Conservation (phyloP, 2,797 vertebrate species). For the Anas bahamensis region DNA sequence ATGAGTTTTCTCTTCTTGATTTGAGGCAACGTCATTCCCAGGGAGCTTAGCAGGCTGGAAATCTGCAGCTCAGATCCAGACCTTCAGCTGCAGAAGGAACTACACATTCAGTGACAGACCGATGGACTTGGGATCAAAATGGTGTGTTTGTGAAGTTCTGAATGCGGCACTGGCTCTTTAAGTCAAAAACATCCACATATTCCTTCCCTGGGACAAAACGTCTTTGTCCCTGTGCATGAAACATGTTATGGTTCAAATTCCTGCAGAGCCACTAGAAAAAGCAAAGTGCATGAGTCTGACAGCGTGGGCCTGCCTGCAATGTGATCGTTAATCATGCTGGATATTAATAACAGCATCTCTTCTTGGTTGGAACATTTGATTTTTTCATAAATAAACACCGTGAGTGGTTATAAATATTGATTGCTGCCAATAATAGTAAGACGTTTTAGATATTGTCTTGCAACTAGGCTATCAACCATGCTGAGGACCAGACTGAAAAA, state of each 20-base stretch:
- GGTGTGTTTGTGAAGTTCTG: background rate
- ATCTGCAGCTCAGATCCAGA: background rate
- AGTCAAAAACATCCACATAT: conserved; percentile 38
- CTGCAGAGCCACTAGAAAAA: conserved; percentile 54
- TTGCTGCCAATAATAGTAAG: conserved; percentile 43
- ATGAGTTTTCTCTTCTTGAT: background rate
- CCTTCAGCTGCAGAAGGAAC: background rate
- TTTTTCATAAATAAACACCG: conserved; percentile 50
- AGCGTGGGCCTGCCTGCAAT: conserved; percentile 50
- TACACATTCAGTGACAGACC: background rate
- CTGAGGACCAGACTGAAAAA: background rate
- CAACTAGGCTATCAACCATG: background rate
- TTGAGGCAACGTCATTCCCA: background rate
- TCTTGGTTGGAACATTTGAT: conserved; percentile 47
- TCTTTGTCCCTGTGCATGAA: conserved; percentile 60
- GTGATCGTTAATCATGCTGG: conserved; percentile 48
- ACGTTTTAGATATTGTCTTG: background rate
- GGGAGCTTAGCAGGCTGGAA: background rate
- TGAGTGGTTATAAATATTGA: conserved; percentile 54
- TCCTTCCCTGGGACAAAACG: conserved; percentile 55
- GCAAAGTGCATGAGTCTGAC: conserved; percentile 35
- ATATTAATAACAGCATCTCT: conserved; percentile 45
- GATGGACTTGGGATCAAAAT: background rate
- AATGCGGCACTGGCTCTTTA: background rate
- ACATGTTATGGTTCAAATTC: conserved; percentile 59